Percentiles rank a stretch among this genome's conserved stretches.
phyloP scores from a whole-genome alignment of 2,797 vertebrate genomes.

The Dromococcyx pavoninus region DNA sequence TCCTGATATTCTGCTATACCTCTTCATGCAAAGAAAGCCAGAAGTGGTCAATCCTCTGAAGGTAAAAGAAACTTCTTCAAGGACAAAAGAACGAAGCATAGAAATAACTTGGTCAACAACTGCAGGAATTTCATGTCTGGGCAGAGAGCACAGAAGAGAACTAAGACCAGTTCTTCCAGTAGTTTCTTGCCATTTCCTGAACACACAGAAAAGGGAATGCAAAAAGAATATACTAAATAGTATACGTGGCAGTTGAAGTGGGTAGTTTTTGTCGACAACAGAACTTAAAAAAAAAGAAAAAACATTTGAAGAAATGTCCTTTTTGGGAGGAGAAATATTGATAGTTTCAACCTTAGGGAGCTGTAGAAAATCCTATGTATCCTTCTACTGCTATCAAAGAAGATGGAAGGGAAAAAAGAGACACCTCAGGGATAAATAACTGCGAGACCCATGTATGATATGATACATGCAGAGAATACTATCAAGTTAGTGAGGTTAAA shows the following conservation, averaged over 20 bases:
- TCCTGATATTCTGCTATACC: background rate
- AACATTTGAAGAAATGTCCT: background rate
- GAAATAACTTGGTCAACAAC: accelerated
- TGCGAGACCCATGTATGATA: background rate
- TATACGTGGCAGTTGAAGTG: background rate
- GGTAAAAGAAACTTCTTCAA: background rate
- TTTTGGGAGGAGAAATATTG: background rate
- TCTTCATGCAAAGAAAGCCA: background rate
- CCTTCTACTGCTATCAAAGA: background rate
- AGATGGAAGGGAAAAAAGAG: background rate
- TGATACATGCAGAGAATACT: background rate
- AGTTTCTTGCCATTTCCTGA: background rate
- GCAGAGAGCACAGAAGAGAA: background rate
- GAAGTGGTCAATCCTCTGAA: accelerated
- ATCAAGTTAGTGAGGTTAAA: background rate
- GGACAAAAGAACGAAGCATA: background rate
- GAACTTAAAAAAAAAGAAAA: background rate
- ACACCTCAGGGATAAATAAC: background rate
- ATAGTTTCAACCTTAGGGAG: background rate
- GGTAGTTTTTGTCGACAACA: background rate
- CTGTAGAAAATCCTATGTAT: background rate
- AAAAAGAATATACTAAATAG: background rate
- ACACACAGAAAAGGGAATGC: background rate
- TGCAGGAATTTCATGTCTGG: background rate
- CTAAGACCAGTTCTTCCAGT: background rate